Conservation (phyloP, 2,888 invertebrate species). For the Lycocerus yunnanus region DNA sequence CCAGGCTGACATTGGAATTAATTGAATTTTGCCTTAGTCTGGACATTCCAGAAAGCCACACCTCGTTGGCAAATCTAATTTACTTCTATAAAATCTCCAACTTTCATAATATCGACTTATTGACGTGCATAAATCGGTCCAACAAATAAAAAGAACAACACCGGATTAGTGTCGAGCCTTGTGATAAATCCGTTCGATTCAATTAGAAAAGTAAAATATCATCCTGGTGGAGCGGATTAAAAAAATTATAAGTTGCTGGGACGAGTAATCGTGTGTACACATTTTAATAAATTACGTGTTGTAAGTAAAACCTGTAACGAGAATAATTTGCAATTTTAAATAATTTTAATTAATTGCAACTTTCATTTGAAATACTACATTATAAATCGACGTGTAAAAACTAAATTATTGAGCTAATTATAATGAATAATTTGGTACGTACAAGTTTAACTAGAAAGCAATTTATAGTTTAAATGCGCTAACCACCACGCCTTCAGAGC, state of each 20-base stretch:
- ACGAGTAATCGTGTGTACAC: background rate
- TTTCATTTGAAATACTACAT: background rate
- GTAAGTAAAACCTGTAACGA: background rate
- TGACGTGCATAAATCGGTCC: background rate
- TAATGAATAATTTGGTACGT: background rate
- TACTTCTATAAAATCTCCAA: background rate
- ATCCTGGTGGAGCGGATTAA: background rate
- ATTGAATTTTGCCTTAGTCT: background rate
- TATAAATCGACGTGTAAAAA: background rate
- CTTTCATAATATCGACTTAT: background rate
- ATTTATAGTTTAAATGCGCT: background rate
- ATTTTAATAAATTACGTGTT: background rate
- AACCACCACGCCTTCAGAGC: background rate
- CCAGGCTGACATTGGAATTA: background rate
- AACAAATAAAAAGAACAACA: no score
- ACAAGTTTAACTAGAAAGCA: background rate
- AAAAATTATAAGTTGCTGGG: background rate
- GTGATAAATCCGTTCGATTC: background rate
- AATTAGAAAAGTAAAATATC: background rate
- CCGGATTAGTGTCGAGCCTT: background rate
- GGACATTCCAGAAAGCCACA: background rate
- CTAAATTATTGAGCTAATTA: background rate
- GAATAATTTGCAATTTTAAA: background rate
- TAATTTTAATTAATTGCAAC: background rate
- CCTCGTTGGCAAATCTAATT: background rate